These are phyloP conservation scores for Crenuchus spilurus DNA, from an alignment of 2,797 vertebrate genomes.

Conservation along the genomic window DNA sequence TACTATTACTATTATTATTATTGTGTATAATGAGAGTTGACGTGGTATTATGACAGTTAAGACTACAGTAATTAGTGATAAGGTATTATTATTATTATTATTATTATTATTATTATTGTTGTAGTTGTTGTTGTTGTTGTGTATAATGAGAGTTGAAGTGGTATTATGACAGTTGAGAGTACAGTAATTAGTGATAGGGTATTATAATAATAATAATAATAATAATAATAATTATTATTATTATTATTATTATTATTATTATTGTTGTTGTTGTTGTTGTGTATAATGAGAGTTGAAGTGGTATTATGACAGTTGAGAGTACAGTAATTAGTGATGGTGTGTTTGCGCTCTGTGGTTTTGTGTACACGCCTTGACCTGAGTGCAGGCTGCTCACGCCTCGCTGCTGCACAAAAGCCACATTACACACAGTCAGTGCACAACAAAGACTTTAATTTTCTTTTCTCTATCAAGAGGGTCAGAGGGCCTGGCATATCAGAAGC, in stretches of 20 bases:
- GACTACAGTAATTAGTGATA: constrained; percentile 34
- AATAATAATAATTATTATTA: not conserved
- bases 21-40: constrained; percentile 21
- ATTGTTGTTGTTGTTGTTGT: not conserved
- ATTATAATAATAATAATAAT: not conserved
- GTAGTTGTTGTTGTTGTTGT: not conserved
- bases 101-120: not conserved
- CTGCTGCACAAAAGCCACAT: constrained; percentile 71
- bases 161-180: constrained; percentile 39
- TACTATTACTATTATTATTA: not conserved
- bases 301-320: constrained; percentile 42
- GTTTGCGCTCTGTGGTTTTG: constrained; percentile 27
- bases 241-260: not conserved
- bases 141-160: constrained; percentile 24
- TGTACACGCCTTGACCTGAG: constrained; percentile 62
- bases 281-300: constrained; percentile 24
- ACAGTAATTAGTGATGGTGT: constrained; percentile 34
- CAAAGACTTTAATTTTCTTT: constrained; percentile 75
- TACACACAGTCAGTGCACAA: constrained; percentile 75
- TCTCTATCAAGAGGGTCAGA: constrained; percentile 61
- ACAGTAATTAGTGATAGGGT: constrained; percentile 30
- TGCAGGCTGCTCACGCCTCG: constrained; percentile 65
- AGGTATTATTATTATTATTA: not conserved
- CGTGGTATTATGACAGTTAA: constrained; percentile 36
- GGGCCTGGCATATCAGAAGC: constrained; percentile 64